Conservation (phyloP, 2,888 invertebrate genomes). For the Athalia cordata region DNA sequence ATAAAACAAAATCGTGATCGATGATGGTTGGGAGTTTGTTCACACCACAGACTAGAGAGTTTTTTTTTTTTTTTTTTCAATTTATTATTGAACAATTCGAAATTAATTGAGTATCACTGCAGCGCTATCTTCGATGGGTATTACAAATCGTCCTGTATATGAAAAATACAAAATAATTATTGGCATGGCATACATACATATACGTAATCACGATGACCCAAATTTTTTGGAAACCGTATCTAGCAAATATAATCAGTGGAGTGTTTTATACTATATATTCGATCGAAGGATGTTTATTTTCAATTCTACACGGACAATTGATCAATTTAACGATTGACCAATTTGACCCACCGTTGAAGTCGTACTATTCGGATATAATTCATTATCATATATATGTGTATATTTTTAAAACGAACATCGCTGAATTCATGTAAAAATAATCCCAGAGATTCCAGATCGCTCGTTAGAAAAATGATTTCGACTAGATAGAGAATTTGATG, state of each 20-base stretch:
- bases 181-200: neutral
- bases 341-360: neutral
- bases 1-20: too few relatives aligned
- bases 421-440: too few relatives aligned
- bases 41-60: too few relatives aligned
- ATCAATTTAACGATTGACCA: slow-evolving; percentile 31
- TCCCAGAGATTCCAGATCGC: too few relatives aligned
- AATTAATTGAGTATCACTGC: slow-evolving; percentile 3
- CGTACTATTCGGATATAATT: too few relatives aligned
- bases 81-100: too few relatives aligned
- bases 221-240: slow-evolving; percentile 24
- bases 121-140: neutral
- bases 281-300: slow-evolving; percentile 11
- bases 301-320: slow-evolving; percentile 15
- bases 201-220: slow-evolving; percentile 22
- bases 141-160: neutral
- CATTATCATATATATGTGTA: too few relatives aligned
- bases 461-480: too few relatives aligned
- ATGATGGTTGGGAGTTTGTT: too few relatives aligned
- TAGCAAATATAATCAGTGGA: neutral
- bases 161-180: neutral
- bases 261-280: neutral
- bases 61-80: too few relatives aligned
- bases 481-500: too few relatives aligned
- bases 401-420: too few relatives aligned